These are phyloP conservation scores for Odontamblyopus lacepedii DNA, from an alignment of 2,797 vertebrate genomes.

Conservation along the genomic window DNA sequence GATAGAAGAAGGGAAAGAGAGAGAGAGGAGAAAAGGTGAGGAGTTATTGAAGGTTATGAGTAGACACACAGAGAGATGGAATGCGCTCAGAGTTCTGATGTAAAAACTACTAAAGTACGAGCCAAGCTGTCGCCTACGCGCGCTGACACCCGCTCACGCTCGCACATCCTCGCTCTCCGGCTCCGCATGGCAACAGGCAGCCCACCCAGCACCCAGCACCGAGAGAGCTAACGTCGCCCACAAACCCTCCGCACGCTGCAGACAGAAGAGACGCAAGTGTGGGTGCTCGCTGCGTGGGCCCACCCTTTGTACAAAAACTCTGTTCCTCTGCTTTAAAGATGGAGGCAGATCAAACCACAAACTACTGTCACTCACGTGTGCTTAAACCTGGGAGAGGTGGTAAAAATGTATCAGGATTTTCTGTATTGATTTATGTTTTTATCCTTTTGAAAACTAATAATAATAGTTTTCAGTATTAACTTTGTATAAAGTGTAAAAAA, in stretches of 20 bases:
- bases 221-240: conserved; percentile 22
- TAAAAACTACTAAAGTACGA: conserved; percentile 49
- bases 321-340: conserved; percentile 40
- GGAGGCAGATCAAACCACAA: conserved; percentile 28
- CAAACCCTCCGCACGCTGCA: conserved; percentile 33
- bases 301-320: conserved; percentile 35
- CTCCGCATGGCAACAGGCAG: conserved; percentile 49
- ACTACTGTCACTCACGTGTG: conserved; percentile 4
- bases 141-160: conserved; percentile 59
- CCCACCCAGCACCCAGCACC: conserved; percentile 35
- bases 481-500: too few relatives aligned
- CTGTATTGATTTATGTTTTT: too few relatives aligned
- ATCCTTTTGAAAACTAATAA: too few relatives aligned
- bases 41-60: neutral
- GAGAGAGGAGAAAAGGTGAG: neutral
- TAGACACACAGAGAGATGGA: neutral
- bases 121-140: conserved; percentile 46
- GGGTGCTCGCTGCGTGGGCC: conserved; percentile 44
- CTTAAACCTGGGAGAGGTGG: neutral
- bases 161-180: conserved; percentile 32
- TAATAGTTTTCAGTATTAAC: too few relatives aligned
- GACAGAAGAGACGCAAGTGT: conserved; percentile 45
- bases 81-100: conserved; percentile 17
- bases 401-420: neutral
- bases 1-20: neutral